Percentiles rank a stretch among this genome's conserved stretches.
Evolutionary conservation across 1,140 invertebrate genomes (phyloP).

Genomic region (Oreohelix idahoensis): DNA sequence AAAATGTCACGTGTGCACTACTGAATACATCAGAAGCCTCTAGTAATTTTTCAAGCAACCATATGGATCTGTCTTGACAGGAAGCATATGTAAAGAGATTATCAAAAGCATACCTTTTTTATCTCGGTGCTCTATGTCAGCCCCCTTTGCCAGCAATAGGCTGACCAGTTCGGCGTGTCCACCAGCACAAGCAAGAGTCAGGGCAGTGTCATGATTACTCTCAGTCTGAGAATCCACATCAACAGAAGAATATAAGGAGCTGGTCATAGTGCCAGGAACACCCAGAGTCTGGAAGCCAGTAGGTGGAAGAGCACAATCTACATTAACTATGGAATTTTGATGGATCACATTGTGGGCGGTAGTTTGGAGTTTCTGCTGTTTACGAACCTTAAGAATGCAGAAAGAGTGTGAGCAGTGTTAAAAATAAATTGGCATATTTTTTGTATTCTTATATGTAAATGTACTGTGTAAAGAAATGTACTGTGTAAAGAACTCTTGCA

Average conservation of each 20-base stretch:
- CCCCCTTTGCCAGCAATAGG: constrained; percentile 88
- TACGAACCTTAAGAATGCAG: constrained; percentile 45
- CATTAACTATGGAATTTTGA: constrained; percentile 40
- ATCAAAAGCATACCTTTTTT: constrained; percentile 83
- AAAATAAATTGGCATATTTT: too few relatives aligned
- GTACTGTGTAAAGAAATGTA: too few relatives aligned
- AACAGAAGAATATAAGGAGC: constrained; percentile 67
- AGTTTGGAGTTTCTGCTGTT: constrained; percentile 47
- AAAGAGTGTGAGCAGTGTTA: neutral
- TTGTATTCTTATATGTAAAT: too few relatives aligned
- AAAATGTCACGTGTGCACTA: too few relatives aligned
- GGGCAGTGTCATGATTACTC: constrained; percentile 97
- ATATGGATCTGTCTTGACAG: too few relatives aligned
- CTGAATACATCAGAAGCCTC: too few relatives aligned
- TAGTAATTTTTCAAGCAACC: too few relatives aligned
- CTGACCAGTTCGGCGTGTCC: constrained; percentile 96
- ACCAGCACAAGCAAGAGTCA: constrained; percentile 96
- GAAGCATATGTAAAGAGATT: neutral
- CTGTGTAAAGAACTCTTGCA: too few relatives aligned
- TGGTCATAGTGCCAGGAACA: constrained; percentile 62
- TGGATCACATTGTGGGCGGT: constrained; percentile 37
- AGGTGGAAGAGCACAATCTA: constrained; percentile 57
- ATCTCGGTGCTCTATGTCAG: constrained; percentile 97
- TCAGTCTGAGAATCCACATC: constrained; percentile 97
- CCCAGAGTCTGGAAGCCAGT: constrained; percentile 59